phyloP scores from a whole-genome alignment of 2,797 vertebrate species.

The Darevskia mixta region DNA sequence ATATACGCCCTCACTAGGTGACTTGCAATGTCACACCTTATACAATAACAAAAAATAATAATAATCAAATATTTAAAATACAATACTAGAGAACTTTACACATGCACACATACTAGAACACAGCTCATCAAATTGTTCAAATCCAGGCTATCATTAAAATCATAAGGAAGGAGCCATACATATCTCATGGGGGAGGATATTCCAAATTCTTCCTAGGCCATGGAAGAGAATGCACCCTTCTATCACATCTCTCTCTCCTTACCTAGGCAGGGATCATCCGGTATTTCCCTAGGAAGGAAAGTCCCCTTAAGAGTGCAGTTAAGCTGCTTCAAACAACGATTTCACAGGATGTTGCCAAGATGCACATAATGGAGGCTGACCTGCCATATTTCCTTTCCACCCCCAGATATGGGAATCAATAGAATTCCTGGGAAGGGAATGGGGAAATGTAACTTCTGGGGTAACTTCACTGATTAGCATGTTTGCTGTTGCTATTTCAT shows the following conservation, averaged over 20 bases:
- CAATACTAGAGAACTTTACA: no score
- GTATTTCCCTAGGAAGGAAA: background rate
- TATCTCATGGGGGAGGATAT: no score
- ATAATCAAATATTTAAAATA: no score
- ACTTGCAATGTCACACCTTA: no score
- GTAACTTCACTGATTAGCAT: background rate
- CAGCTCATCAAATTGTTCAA: no score
- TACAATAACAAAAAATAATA: no score
- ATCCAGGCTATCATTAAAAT: no score
- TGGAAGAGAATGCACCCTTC: background rate
- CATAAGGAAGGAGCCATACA: no score
- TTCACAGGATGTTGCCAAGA: background rate
- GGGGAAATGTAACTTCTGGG: background rate
- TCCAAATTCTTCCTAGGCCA: background rate
- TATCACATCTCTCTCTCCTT: background rate
- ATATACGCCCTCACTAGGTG: no score
- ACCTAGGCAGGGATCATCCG: no score
- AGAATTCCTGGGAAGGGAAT: background rate
- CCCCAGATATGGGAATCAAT: background rate
- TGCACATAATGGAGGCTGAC: background rate
- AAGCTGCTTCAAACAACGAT: background rate
- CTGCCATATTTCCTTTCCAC: background rate
- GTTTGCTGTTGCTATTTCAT: background rate
- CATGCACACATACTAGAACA: no score
- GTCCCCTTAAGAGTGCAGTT: background rate